Evolutionary conservation across 2,888 invertebrate species (phyloP), one percentile per base, ranked within the genome.

Genomic region (Synergus umbraculus): DNA sequence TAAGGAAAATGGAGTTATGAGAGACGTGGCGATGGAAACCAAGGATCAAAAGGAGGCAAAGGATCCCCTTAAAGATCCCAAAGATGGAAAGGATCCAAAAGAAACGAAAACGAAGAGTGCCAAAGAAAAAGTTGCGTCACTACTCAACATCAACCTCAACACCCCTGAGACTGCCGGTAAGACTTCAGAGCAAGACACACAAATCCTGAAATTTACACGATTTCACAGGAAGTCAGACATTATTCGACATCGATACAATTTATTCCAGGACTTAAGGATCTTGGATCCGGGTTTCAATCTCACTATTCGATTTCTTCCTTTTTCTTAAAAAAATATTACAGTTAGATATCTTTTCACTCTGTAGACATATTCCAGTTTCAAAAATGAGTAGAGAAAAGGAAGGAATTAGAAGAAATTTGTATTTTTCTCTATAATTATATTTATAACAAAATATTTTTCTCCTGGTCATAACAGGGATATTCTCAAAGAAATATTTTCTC

Each of bases 41-140:
- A 86, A 83, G 76, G 84, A 84, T 18, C 69, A 81, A 12, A 83
- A 85, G 77, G 83, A 79, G 78, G 67, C 82, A 8, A 84, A 79
- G 54, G 85, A 85, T 46, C 69, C 46, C 43, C 18, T 69, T 29
- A 79, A 76, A 58, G 79, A 63, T 22, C n/a, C 78, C 0, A 79
- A 79, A 54, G 67, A 79, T 10, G 46, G n/a, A 0, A 73, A 73
- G 22, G 49, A 54, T 54, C 13, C 54, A 10, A 78, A 76, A 46
- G 79, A 78, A 69, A 44, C 79, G 64, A 81, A 79, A 64, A 78
- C 77, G 69, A 79, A 79, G 60, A 58, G 46, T 46, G 37, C 29
- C 22, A 83, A 82, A 76, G 82, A 83, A 60, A 82, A 82, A 43
- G 54, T 43, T 37, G 63, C 66, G 0, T 15, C 76, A 13, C 37